Conservation (phyloP, 2,888 invertebrate genomes). For the Deilephila elpenor region DNA sequence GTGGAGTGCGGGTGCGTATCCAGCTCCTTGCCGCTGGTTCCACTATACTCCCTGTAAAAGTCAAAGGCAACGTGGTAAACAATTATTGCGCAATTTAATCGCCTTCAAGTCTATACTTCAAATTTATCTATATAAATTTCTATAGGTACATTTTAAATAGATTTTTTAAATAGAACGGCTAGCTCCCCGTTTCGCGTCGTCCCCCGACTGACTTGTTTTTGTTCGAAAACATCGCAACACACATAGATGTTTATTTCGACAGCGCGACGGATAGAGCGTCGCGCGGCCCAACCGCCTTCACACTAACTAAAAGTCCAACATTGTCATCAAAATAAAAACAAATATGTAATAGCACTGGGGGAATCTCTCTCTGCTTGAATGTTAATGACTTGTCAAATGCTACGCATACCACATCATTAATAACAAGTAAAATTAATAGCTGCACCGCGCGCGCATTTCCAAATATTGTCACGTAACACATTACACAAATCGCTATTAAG, state of each 20-base stretch:
- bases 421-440: too few species aligned
- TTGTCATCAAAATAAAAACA: conserved; percentile 13
- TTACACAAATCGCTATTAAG: background rate
- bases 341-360: background rate
- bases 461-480: background rate
- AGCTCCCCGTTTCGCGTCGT: background rate
- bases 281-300: background rate
- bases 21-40: background rate
- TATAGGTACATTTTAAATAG: background rate
- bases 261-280: background rate
- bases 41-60: background rate
- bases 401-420: too few species aligned
- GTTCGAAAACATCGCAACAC: background rate
- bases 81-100: background rate
- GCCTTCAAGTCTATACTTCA: too few species aligned
- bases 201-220: conserved; percentile 9
- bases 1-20: conserved; percentile 2
- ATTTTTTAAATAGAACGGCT: conserved; percentile 20
- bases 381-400: too few species aligned
- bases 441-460: too few species aligned
- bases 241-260: conserved; percentile 6
- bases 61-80: background rate
- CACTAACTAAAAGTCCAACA: background rate
- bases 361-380: background rate
- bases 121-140: background rate